Evolutionary conservation across 2,888 invertebrate species (phyloP).

Genomic region (Diarsia rubi): DNA sequence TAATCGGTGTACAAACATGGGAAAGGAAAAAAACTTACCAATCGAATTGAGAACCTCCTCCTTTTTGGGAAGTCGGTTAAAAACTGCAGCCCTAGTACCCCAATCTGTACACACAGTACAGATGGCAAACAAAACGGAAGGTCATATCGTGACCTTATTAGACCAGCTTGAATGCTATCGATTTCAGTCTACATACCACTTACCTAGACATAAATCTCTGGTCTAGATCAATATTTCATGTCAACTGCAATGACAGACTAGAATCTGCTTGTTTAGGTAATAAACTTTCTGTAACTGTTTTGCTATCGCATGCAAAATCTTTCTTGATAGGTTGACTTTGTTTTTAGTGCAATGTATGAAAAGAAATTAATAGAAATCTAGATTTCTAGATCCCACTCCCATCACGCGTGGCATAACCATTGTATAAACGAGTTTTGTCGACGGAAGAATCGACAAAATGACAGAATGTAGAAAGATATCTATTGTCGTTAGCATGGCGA

Average conservation of each 20-base stretch:
- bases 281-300: conserved; percentile 43
- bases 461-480: too few relatives aligned
- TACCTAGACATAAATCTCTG: conserved; percentile 58
- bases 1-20: too few relatives aligned
- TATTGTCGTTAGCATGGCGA: too few relatives aligned
- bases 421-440: too few relatives aligned
- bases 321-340: background rate
- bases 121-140: conserved; percentile 63
- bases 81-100: conserved; percentile 16
- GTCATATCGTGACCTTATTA: conserved; percentile 64
- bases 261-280: conserved; percentile 47
- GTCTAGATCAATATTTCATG: conserved; percentile 64
- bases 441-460: too few relatives aligned
- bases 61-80: too few relatives aligned
- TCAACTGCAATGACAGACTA: conserved; percentile 47
- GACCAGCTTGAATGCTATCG: conserved; percentile 61
- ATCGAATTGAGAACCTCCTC: too few relatives aligned
- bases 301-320: conserved; percentile 57
- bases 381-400: too few relatives aligned
- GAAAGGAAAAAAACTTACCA: too few relatives aligned
- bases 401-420: too few relatives aligned
- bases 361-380: background rate
- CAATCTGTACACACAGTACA: conserved; percentile 34
- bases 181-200: conserved; percentile 47
- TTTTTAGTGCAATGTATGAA: conserved; percentile 10